phyloP scores from a whole-genome alignment of 92 coral and sea anemone genomes.

The Pocillopora meandrina region DNA sequence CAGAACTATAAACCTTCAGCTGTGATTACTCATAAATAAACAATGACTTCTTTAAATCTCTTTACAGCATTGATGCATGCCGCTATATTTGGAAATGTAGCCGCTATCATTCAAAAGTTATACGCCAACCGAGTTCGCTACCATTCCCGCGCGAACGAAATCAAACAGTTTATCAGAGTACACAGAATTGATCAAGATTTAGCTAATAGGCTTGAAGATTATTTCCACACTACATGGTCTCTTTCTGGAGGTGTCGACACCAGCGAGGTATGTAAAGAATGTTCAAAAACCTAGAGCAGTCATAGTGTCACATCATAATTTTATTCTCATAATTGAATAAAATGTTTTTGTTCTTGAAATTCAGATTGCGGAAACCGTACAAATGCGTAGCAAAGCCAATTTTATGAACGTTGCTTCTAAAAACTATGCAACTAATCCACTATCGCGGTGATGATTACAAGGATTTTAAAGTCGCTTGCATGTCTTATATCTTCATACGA shows the following conservation, averaged over 20 bases:
- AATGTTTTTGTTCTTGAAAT: no score
- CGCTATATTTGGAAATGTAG: conserved; percentile 94
- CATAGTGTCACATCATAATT: no score
- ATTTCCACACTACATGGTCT: conserved; percentile 89
- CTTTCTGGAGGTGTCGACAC: conserved; percentile 92
- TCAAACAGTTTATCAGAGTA: conserved; percentile 89
- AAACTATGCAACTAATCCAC: no score
- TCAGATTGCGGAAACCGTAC: no score
- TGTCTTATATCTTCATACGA: no score
- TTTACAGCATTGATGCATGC: conserved; percentile 90
- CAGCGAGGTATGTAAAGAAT: conserved; percentile 66
- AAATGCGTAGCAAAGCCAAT: no score
- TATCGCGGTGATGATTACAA: no score
- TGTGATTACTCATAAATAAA: neutral
- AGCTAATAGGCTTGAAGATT: conserved; percentile 86
- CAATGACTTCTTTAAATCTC: neutral
- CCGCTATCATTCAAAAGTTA: conserved; percentile 89
- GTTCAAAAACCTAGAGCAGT: neutral
- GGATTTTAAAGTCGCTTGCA: no score
- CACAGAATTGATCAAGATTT: conserved; percentile 83
- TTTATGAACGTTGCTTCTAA: no score
- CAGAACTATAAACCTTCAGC: no score
- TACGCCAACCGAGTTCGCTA: conserved; percentile 89
- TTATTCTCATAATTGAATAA: no score
- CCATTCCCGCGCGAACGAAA: conserved; percentile 88